Base-by-base conservation (phyloP, 2,113 vertebrate genomes). In the Toxotes jaculatrix region DNA sequence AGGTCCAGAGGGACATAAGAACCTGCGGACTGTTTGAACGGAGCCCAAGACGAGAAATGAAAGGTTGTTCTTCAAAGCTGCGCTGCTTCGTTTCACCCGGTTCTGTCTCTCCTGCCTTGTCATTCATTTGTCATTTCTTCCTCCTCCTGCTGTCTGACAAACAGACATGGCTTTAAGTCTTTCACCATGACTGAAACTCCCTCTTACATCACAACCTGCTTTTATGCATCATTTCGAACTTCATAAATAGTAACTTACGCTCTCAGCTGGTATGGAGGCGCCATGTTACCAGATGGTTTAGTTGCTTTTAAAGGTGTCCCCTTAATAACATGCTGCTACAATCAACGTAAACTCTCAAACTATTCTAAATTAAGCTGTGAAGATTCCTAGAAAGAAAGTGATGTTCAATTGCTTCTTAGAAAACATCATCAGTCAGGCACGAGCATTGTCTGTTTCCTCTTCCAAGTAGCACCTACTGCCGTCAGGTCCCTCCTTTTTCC, bases 11-110 rank as follows among this genome's bases (percentile, higher is more conserved):
- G 63, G 83, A 77, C 85, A 61, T 55, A 70, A 74, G 72, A 86
- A 91, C 88, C 74, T 88, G 79, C 19, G 5, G 56, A 71, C 42
- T 42, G 42, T 74, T 82, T 88, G 57, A 87, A 76, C 62, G 36
- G 9, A 74, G 73, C 59, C 75, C 64, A 80, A 84, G 61, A 83
- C 19, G 6, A 62, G 55, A 83, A 82, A 79, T 65, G 21, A 78
- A 80, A 14, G 53, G 45, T 76, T 75, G 60, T 21, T 19, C 55
- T 68, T 77, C 10, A 69, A 66, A 77, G 68, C 62, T 59, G 61
- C 7, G 3, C 69, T 17, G 9, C 75, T 57, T 27, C 36, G 11
- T 72, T 77, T 85, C 38, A 72, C 32, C 14, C 3, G 0, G 7
- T 65, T 84, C 16, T 12, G 23, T 56, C 38, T 66, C 56, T 49